Evolutionary conservation across 2,113 vertebrate genomes (phyloP), one percentile per base, ranked within the genome.

Genomic region (Chloebia gouldiae): DNA sequence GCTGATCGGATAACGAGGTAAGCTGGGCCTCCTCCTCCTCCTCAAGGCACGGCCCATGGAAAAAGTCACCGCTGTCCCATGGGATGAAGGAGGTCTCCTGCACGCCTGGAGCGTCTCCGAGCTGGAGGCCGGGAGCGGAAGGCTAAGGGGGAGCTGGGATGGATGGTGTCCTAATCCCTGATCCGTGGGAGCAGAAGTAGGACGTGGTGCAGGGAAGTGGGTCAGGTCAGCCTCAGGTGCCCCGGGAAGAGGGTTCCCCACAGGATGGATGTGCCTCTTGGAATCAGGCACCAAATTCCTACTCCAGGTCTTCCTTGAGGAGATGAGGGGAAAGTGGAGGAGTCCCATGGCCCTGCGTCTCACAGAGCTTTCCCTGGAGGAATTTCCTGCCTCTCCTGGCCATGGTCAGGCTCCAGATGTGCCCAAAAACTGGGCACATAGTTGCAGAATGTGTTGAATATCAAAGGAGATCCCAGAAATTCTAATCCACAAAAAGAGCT

Each of bases 1-100:
- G 91, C 92, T 96, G 92, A 96, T 93, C 96, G 94, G 81, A 86
- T 96, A 91, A 95, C 53, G 81, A 72, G 3, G 25, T 97, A 97
- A 97, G 94, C 95, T 50, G 18, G 63, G 76, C 51, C 77, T 89
- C 73, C 57, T 39, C 39, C 39, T 39, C 39, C 39, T 39, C 39
- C 11, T 39, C 85, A 69, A 66, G 73, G 24, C 86, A 72, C 56
- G 2, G 57, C 69, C 68, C 69, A 59, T 82, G 93, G 86, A 93
- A 92, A 82, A 90, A 65, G 82, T 78, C 80, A 15, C 6, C 1
- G 4, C 7, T 25, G 39, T 71, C 59, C 50, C 22, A 6, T 11
- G 68, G 85, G 42, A 92, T 85, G 91, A 56, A n/a, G 3, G 86
- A 95, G 73, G 64, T 28, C 76, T 84, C 30, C 68, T 57, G 53